phyloP scores from a whole-genome alignment of 2,113 vertebrate genomes.

The Arenaria interpres region DNA sequence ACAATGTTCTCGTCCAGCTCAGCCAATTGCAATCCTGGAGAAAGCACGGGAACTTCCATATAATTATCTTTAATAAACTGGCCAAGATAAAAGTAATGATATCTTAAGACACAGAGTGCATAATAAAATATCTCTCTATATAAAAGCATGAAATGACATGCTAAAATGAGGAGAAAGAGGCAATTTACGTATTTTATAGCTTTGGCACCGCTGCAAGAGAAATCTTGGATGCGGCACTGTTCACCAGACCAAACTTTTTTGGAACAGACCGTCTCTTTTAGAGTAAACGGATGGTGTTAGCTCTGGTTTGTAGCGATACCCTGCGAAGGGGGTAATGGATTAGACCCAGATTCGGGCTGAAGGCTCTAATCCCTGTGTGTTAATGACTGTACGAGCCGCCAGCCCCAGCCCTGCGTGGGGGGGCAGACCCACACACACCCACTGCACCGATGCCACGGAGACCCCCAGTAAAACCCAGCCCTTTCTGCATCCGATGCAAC shows the following conservation, averaged over 20 bases:
- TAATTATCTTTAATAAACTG: slow-evolving; percentile 64
- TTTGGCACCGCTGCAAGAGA: slow-evolving; percentile 16
- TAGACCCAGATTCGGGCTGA: slow-evolving; percentile 28
- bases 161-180: slow-evolving; percentile 42
- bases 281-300: not conserved
- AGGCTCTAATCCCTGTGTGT: slow-evolving; percentile 8
- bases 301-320: not conserved
- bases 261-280: not conserved
- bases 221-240: not conserved
- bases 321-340: slow-evolving; percentile 23
- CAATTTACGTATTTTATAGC: slow-evolving; percentile 21
- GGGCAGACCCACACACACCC: not conserved
- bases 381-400: not conserved
- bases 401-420: not conserved
- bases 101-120: slow-evolving; percentile 29
- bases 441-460: rapidly evolving
- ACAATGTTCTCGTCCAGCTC: not conserved
- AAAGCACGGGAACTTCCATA: not conserved
- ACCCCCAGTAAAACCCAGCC: rapidly evolving
- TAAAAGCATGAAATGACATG: slow-evolving; percentile 51
- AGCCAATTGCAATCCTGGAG: slow-evolving; percentile 7
- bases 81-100: slow-evolving; percentile 41
- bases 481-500: not conserved
- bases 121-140: slow-evolving; percentile 50
- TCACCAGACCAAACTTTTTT: slow-evolving; percentile 11